Percentiles rank a stretch among this genome's conserved stretches.
Conservation (phyloP, 92 coral and sea anemone species). For the Hydrozoanthus gracilis region DNA sequence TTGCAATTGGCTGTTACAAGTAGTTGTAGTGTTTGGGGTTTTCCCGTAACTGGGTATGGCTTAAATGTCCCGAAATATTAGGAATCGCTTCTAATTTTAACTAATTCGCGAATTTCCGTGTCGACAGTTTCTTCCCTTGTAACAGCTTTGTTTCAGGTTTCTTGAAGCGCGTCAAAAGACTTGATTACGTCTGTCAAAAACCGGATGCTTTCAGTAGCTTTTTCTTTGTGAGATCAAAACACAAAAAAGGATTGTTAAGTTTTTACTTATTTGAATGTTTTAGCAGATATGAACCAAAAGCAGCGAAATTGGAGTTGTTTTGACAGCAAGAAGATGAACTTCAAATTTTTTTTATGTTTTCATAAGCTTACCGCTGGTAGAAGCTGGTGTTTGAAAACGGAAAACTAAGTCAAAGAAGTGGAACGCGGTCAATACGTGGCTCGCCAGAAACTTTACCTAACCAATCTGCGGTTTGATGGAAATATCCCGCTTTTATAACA, state of each 20-base stretch:
- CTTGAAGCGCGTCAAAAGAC: slow-evolving; percentile 35
- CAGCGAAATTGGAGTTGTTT: no score
- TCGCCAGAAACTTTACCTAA: not conserved
- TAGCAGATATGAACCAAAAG: no score
- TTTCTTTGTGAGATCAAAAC: not conserved
- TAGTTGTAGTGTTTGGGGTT: no score
- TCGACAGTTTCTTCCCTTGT: not conserved
- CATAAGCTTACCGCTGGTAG: not conserved
- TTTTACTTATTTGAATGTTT: not conserved
- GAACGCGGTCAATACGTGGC: not conserved
- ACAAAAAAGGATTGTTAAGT: not conserved
- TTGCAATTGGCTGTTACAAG: no score
- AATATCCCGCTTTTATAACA: not conserved
- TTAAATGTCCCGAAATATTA: no score
- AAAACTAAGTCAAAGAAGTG: not conserved
- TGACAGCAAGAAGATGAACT: not conserved
- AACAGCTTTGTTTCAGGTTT: not conserved
- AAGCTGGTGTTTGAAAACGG: not conserved
- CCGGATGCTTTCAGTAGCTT: not conserved
- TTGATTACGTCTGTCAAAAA: not conserved
- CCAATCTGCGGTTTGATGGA: no score
- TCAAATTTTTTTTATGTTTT: not conserved
- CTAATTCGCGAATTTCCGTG: slow-evolving; percentile 11
- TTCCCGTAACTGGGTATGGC: no score
- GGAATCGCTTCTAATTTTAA: not conserved